Evolutionary conservation across 2,113 vertebrate genomes (phyloP).

Genomic region (Rhinolophus ferrumequinum): DNA sequence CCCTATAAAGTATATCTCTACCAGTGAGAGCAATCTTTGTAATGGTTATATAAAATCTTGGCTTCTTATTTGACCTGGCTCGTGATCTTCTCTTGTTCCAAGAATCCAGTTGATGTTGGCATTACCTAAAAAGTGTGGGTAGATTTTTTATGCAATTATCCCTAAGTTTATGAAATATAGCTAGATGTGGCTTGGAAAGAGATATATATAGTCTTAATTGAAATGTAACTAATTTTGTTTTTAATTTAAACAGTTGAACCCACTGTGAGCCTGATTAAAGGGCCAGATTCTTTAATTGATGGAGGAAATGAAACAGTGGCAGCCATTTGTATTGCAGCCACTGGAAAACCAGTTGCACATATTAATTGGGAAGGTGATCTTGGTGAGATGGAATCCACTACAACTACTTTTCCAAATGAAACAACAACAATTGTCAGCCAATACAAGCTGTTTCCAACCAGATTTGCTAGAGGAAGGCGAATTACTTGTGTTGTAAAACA

Average conservation of each 20-base stretch:
- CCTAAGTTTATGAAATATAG: conserved; percentile 21
- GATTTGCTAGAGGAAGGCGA: conserved; percentile 91
- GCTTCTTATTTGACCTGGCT: not conserved
- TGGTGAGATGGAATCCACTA: conserved; percentile 88
- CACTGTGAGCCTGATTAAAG: conserved; percentile 92
- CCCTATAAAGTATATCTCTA: not conserved
- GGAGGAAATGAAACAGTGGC: conserved; percentile 92
- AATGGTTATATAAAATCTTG: not conserved
- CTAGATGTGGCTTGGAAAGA: not conserved
- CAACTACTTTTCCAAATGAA: conserved; percentile 89
- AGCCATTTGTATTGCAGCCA: conserved; percentile 95
- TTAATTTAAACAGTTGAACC: conserved; percentile 91
- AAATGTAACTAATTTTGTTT: conserved; percentile 50
- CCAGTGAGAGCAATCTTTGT: not conserved
- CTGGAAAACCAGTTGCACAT: conserved; percentile 93
- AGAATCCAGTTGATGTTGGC: not conserved
- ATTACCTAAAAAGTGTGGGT: not conserved
- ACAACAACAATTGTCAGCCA: conserved; percentile 90
- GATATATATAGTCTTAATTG: conserved; percentile 25
- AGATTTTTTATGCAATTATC: conserved; percentile 3
- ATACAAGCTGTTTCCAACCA: conserved; percentile 91
- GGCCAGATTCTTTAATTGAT: conserved; percentile 90
- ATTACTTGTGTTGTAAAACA: conserved; percentile 96
- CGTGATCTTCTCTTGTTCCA: not conserved
- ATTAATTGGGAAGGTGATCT: conserved; percentile 94